Evolutionary conservation across 1,140 invertebrate species (phyloP), one percentile per base, ranked within the genome.

Genomic region (Drosophila punjabiensis): DNA sequence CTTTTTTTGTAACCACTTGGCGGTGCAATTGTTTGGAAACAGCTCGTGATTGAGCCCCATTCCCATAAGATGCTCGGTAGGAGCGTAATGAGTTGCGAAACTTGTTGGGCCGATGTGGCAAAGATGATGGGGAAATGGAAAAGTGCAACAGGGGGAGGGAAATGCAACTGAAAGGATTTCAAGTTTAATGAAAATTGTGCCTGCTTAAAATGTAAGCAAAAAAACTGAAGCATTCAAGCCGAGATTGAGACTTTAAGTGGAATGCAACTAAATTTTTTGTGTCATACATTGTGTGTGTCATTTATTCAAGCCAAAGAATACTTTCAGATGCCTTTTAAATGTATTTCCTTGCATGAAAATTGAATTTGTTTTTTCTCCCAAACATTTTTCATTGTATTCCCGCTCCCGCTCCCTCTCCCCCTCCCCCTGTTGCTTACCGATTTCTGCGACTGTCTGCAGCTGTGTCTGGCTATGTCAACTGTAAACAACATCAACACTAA

Each of bases 21-120:
- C 82, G 70, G 84, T 87, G 88, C 89, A 91, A 91, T 91, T 91
- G 87, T 91, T 91, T 91, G 87, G 88, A 91, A 91, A 91, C 87
- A 91, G 66, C 52, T 85, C 71, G 78, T 88, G 85, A 88, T 88
- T 88, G 85, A 76, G 73, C 47, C 75, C 70, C 84, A 71, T 82
- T 76, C 66, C 66, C 63, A 65, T 66, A 76, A 76, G 66, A 79
- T 13, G 47, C 35, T 66, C 55, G 33, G 28, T 20, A 24, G 56
- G 55, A 24, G 64, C 68, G 76, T 78, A 78, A 77, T 77, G 76
- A 78, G 76, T 68, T 76, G 56, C 50, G 56, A 74, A 74, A 74
- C 70, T 74, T 62, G 53, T 70, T 50, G 66, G 69, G 65, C 65
- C 41, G 69, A 18, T 45, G 62, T 47, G 63, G 39, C 39, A 48